Evolutionary conservation across 2,888 invertebrate species (phyloP).

Genomic region (Ectemnius continuus): DNA sequence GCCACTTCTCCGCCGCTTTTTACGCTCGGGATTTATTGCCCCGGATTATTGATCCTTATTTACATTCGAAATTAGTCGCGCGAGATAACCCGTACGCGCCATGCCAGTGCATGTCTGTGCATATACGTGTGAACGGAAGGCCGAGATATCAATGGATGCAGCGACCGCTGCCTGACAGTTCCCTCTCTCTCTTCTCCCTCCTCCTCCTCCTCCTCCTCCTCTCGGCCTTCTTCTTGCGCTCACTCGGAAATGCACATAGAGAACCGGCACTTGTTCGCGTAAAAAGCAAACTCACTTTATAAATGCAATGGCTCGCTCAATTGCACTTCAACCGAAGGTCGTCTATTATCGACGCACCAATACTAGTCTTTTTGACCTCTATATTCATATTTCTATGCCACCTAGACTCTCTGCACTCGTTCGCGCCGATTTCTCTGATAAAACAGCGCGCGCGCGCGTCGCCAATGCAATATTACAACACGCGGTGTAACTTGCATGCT

Average conservation of each 20-base stretch:
- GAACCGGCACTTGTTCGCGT: not conserved
- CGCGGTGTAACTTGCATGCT: too few relatives aligned
- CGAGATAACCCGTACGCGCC: too few relatives aligned
- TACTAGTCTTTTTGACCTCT: slow-evolving; percentile 27
- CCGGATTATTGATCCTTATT: slow-evolving; percentile 7
- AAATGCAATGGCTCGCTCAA: slow-evolving; percentile 19
- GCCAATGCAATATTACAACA: too few relatives aligned
- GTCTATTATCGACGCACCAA: slow-evolving; percentile 45
- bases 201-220: not conserved
- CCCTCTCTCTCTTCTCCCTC: not conserved
- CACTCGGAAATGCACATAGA: not conserved
- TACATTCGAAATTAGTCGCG: slow-evolving; percentile 13
- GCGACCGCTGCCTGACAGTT: too few relatives aligned
- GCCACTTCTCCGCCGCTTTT: not conserved
- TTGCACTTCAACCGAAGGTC: slow-evolving; percentile 26
- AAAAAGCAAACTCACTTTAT: slow-evolving; percentile 19
- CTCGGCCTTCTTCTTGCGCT: not conserved
- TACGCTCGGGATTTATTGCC: not conserved
- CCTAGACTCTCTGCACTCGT: slow-evolving; percentile 21
- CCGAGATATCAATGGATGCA: too few relatives aligned
- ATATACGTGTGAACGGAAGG: too few relatives aligned
- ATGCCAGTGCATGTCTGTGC: too few relatives aligned
- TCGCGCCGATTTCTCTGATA: slow-evolving; percentile 42
- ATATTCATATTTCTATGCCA: slow-evolving; percentile 43
- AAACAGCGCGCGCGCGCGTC: slow-evolving; percentile 40